Base-by-base conservation (phyloP, 2,888 invertebrate species). In the Synanthedon myopaeformis region DNA sequence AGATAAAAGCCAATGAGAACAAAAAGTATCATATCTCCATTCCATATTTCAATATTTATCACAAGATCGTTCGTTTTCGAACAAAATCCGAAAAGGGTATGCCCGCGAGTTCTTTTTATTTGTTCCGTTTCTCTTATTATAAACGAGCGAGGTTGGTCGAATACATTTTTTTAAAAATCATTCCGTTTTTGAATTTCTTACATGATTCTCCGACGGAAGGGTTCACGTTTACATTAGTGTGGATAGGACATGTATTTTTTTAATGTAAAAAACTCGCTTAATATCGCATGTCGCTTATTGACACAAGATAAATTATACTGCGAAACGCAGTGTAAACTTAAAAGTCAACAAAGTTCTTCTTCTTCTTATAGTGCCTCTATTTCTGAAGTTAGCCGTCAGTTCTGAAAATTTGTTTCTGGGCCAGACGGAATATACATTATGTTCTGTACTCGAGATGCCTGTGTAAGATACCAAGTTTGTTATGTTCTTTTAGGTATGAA, bases 21-120 rank as follows among this genome's bases (percentile, higher is more conserved):
- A 78, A 75, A 79, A 80, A 72, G 68, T 69, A 79, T 76, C 74
- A 73, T 68, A 79, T 82, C 81, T 79, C 77, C 78, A 78, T 79
- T 79, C 82, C 81, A 84, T 84, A 86, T 82, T 85, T 84, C 82
- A 86, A 84, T 82, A 85, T 85, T 86, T 86, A 86, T 85, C 85
- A 76, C 79, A 63, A 69, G 78, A 86, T 83, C 84, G 76, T 78
- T 76, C 79, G 75, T 85, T 84, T 86, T 77, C 78, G 80, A 81
- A 81, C 80, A 76, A 83, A 84, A 83, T 76, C 75, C 76, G 70
- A 79, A 80, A 78, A 75, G 72, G 77, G 69, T 66, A 65, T 60
- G 66, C 61, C 59, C 55, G 12, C 28, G 12, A 10, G 11, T 49
- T 71, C 70, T 63, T 66, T 64, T 64, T 61, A 62, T 68, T 59